phyloP scores from a whole-genome alignment of 2,113 vertebrate species.

The Danio rerio region GRCz12tu NC_133182.1:17255001-17255500 shows the following conservation, averaged over 20 bases:
- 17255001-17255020: no score
- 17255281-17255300: constrained; percentile 18
- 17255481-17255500: constrained; percentile 24
- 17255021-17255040: no score
- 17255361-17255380: background rate
- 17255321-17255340: background rate
- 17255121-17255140: background rate
- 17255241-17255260: constrained; percentile 39
- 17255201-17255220: background rate
- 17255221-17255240: background rate
- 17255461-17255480: constrained; percentile 41
- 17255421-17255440: constrained; percentile 42
- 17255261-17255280: constrained; percentile 30
- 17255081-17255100: background rate
- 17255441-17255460: constrained; percentile 35
- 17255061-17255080: no score
- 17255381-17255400: constrained; percentile 1
- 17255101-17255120: background rate
- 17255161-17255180: background rate
- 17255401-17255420: constrained; percentile 29
- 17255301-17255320: background rate
- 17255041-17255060: no score
- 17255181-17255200: background rate
- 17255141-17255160: background rate
- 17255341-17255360: background rate